Evolutionary conservation across 1,140 invertebrate genomes (phyloP), one percentile per base, ranked within the genome.

Genomic region (Megalopta genalis): DNA sequence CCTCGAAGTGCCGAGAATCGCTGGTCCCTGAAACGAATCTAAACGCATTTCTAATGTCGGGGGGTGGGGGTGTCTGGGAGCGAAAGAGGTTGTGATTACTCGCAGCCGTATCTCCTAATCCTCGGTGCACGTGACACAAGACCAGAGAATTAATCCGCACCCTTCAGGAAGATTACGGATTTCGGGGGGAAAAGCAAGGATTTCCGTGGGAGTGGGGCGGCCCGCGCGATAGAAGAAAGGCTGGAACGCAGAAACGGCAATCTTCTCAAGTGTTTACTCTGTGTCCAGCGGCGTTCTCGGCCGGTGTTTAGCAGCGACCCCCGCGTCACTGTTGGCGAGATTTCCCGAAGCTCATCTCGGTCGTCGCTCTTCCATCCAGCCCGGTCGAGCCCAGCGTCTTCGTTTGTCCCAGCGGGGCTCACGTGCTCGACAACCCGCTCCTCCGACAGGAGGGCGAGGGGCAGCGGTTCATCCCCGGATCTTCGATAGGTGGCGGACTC

Each of bases 201-300:
- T 89, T 86, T 89, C 84, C 83, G 83, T 63, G 76, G 80, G 63
- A 64, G 16, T 54, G 59, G 59, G 57, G 32, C 62, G 76, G 27
- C n/a, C n/a, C n/a, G n/a, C 68, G 73, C 46, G 80, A 42, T 37
- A 59, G 66, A 74, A 59, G 66, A 74, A 52, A 42, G 74, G 72
- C 77, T 87, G 81, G 72, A 86, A 86, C 81, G 81, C 74, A 86
- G 76, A 80, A 83, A 79, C 86, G 84, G 87, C 89, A 91, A 90
- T 91, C 87, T 90, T 39, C 57, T 87, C 57, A 81, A 90, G 90
- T 91, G 89, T 91, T 91, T 91, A 85, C 89, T 78, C 83, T 81
- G 84, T 88, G 89, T 90, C 89, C 85, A 74, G 85, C 88, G 87
- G 87, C 84, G 81, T 80, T 77, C 69, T 78, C 75, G 80, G 67